phyloP scores from a whole-genome alignment of 1,140 invertebrate genomes.

The Zaprionus africanus region DNA sequence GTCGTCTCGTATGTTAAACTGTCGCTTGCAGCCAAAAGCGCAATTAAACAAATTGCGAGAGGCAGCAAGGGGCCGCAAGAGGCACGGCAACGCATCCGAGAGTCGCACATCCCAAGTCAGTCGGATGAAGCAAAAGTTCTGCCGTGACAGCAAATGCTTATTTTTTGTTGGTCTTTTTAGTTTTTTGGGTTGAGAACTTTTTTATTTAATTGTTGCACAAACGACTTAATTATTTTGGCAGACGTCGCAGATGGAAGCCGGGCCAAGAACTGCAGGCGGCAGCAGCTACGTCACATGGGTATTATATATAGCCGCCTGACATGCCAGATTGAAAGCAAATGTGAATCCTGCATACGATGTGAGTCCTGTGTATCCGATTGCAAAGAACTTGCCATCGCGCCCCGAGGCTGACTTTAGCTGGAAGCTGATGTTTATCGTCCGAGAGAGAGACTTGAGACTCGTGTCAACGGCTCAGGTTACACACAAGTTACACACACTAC shows the following conservation, averaged over 20 bases:
- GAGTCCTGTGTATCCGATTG: not conserved
- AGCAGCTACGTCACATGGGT: not conserved
- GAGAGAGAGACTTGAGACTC: conserved; percentile 28
- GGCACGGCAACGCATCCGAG: not conserved
- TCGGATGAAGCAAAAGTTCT: conserved; percentile 17
- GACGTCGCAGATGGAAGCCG: conserved; percentile 43
- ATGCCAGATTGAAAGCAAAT: conserved; percentile 21
- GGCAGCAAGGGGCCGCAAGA: not conserved
- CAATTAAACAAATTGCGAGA: conserved; percentile 81
- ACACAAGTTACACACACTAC: conserved; percentile 38
- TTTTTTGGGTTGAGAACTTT: conserved; percentile 40
- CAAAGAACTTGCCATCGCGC: conserved; percentile 3
- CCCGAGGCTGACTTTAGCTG: conserved; percentile 54
- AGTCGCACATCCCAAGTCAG: not conserved
- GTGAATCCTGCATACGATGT: conserved; percentile 12
- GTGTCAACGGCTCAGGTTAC: conserved; percentile 62
- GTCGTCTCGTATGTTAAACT: conserved; percentile 77
- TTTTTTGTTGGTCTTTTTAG: conserved; percentile 18
- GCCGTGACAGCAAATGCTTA: not conserved
- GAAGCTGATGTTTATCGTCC: conserved; percentile 49
- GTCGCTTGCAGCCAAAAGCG: conserved; percentile 77
- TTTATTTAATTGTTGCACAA: conserved; percentile 82
- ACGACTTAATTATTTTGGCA: conserved; percentile 84
- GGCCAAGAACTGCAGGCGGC: conserved; percentile 56
- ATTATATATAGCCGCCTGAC: conserved; percentile 41